Evolutionary conservation across 2,888 invertebrate species (phyloP).

Genomic region (Parnassius orleans): DNA sequence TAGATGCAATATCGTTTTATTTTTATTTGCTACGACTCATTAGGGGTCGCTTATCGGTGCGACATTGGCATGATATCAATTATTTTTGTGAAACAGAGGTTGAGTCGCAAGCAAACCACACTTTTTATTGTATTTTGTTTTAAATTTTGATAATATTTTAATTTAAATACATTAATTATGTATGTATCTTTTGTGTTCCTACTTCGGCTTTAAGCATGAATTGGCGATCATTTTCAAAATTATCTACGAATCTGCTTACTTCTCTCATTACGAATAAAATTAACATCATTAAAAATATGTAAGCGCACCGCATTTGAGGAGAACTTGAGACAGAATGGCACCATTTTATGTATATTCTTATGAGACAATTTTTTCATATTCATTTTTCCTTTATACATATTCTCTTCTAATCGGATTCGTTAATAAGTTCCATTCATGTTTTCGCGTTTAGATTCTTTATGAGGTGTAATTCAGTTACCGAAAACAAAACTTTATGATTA

Average conservation of each 20-base stretch:
- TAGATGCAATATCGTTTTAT: conserved; percentile 22
- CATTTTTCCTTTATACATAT: neutral
- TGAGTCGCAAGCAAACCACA: neutral
- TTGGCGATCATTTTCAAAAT: conserved; percentile 23
- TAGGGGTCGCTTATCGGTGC: conserved; percentile 41
- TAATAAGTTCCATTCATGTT: neutral
- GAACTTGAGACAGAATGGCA: conserved; percentile 13
- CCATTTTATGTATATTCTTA: conserved; percentile 8
- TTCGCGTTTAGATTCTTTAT: too few species aligned
- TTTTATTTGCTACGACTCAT: conserved; percentile 49
- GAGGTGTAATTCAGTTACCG: neutral
- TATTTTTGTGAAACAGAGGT: conserved; percentile 1
- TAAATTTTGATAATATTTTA: neutral
- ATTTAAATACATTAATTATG: neutral
- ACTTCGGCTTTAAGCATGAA: conserved; percentile 19
- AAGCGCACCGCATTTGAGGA: conserved; percentile 25
- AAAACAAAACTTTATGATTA: too few species aligned
- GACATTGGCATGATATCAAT: conserved; percentile 47
- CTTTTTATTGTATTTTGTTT: neutral
- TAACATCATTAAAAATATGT: conserved; percentile 15
- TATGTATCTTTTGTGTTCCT: neutral
- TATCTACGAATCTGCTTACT: conserved; percentile 3
- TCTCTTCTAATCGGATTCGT: neutral
- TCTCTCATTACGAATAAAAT: conserved; percentile 11
- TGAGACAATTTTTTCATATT: neutral